Evolutionary conservation across 2,797 vertebrate species (phyloP).

Genomic region (Cercopithecus diana): DNA sequence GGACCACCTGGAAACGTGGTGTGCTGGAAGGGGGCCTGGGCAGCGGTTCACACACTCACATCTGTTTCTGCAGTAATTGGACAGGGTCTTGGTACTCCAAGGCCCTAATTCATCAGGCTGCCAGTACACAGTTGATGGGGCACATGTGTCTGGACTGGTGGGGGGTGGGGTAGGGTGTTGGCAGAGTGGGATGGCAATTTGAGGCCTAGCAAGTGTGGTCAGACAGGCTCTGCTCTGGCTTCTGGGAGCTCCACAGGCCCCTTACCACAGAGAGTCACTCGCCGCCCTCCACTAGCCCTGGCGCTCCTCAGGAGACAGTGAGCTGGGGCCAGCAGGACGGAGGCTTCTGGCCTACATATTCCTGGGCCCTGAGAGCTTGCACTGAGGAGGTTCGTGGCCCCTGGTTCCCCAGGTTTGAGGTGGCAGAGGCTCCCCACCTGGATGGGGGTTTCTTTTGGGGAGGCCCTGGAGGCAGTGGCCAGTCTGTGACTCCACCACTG

Average conservation of each 20-base stretch:
- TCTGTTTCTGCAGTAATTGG: background rate
- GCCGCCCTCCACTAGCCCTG: background rate
- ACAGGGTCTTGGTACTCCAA: background rate
- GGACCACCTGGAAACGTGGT: background rate
- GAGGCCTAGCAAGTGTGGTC: background rate
- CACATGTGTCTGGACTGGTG: background rate
- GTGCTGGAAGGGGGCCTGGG: background rate
- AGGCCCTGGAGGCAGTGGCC: background rate
- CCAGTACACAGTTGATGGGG: background rate
- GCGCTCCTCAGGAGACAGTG: background rate
- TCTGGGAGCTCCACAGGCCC: background rate
- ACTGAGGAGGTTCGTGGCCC: background rate
- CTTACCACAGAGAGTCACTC: background rate
- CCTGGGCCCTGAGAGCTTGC: background rate
- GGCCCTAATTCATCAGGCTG: background rate
- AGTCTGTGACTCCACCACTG: background rate
- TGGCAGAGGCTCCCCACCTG: background rate
- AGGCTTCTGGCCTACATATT: background rate
- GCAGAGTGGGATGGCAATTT: accelerated
- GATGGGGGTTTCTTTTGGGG: background rate
- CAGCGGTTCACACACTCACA: background rate
- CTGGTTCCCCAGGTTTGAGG: background rate
- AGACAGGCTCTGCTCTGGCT: accelerated
- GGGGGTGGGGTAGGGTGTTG: background rate
- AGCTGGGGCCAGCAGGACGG: accelerated